Evolutionary conservation across 2,888 invertebrate species (phyloP).

Genomic region (Lepidochrysops patricia): DNA sequence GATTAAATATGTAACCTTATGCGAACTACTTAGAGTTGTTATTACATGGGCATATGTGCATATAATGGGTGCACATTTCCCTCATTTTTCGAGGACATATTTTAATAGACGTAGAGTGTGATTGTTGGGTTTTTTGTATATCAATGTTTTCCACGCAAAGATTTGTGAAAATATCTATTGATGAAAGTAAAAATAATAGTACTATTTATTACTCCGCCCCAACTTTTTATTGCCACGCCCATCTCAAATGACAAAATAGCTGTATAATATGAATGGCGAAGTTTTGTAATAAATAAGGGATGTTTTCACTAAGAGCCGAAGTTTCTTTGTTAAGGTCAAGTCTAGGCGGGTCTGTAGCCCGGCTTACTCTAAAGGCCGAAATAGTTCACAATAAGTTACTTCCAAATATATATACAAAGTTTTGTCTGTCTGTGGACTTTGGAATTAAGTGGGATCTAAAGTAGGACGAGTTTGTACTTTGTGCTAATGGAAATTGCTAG

Average conservation of each 20-base stretch:
- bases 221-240: neutral
- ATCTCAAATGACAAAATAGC: neutral
- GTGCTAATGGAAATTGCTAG: neutral
- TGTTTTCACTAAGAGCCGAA: constrained; percentile 14
- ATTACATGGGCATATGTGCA: too few species aligned
- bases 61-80: too few species aligned
- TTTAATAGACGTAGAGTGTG: too few species aligned
- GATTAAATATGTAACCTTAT: too few species aligned
- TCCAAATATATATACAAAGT: constrained; percentile 3
- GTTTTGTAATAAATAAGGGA: constrained; percentile 14
- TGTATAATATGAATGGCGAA: constrained; percentile 6
- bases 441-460: neutral
- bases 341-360: constrained; percentile 29
- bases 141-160: too few species aligned
- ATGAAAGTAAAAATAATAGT: neutral
- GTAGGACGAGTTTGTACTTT: neutral
- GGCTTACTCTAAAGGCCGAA: constrained; percentile 24
- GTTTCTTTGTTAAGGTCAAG: constrained; percentile 30
- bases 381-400: constrained; percentile 13
- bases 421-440: neutral
- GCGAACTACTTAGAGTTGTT: too few species aligned
- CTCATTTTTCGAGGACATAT: too few species aligned
- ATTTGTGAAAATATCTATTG: too few species aligned
- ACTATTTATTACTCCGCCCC: neutral
- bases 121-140: too few species aligned